A percentile compares a stretch with the other conserved stretches of the same genome.
Evolutionary conservation across 2,113 vertebrate genomes (phyloP).

Genomic region (Lota lota): DNA sequence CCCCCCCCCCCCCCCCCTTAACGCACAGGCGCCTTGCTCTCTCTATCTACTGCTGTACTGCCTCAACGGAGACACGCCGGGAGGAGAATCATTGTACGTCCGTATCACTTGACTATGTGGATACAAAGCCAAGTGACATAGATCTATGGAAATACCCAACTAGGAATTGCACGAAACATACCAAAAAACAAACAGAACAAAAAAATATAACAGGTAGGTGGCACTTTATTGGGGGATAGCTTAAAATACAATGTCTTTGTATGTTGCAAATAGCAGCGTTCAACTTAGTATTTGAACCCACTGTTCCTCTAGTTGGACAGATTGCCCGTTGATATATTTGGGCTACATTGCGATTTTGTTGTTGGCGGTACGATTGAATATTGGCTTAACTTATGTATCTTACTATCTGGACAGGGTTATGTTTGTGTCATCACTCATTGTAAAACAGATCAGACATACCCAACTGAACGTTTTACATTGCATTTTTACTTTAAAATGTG

Average conservation of each 20-base stretch:
- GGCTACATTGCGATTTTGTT: neutral
- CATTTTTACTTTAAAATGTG: no score
- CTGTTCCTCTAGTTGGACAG: no score
- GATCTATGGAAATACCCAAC: constrained; percentile 60
- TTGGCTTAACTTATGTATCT: neutral
- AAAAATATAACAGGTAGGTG: constrained; percentile 52
- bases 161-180: constrained; percentile 39
- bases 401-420: no score
- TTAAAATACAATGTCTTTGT: no score
- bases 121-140: constrained; percentile 46
- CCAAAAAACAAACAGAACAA: constrained; percentile 34
- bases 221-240: neutral
- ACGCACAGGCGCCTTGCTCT: constrained; percentile 44
- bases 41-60: constrained; percentile 37
- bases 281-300: no score
- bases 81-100: constrained; percentile 56
- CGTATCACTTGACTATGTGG: constrained; percentile 61
- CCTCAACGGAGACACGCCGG: constrained; percentile 45
- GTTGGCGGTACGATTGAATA: neutral
- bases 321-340: neutral
- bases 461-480: no score
- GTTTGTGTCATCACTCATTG: no score
- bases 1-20: constrained; percentile 23
- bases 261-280: no score
- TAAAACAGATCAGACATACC: no score